Base-by-base conservation (phyloP, 2,113 vertebrate species). In the Natator depressus region DNA sequence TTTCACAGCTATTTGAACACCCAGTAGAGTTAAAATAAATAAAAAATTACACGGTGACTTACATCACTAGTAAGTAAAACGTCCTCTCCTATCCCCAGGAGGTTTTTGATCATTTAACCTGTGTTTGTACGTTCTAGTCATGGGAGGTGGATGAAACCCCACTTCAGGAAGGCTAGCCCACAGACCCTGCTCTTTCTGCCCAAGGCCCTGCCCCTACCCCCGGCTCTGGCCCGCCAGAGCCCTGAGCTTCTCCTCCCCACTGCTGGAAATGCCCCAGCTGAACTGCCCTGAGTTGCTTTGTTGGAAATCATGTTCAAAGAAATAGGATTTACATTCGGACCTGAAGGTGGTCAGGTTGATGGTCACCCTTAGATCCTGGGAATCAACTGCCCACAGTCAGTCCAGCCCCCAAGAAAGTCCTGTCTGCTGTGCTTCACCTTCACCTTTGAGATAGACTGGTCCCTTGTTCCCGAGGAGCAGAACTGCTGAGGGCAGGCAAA, bases 21-120 rank as follows among this genome's bases (percentile, higher is more conserved):
- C 12, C 86, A 1, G 1, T 82, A 72, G 92, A 91, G 93, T 55
- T 72, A 72, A 90, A 93, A 93, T n/a, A 75, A 1, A 79, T 5
- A 27, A 65, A 84, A 46, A 65, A 82, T 86, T 91, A 85, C 85
- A 96, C 93, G 69, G 54, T 93, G 76, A 69, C 1, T 69, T 17
- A 29, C 72, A 25, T 38, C 93, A 12, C 1, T 1, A 29, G 16
- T 49, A 78, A 91, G 85, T 94, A 55, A 96, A 93, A 1, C 6
- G 76, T 14, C 31, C 4, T 91, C 3, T 79, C 7, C 27, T 88
- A 92, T 22, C 9, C 14, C n/a, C 38, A 53, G 49, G 3, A 2
- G 29, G 0, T 50, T 27, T 59, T 59, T 59, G 57, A 19, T 62
- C 57, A 46, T 80, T 90, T 55, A 55, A 17, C 1, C 8, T 3